These are phyloP conservation scores for Pachycephus smyrnensis DNA, from an alignment of 2,888 invertebrate genomes.

Conservation along the genomic window DNA sequence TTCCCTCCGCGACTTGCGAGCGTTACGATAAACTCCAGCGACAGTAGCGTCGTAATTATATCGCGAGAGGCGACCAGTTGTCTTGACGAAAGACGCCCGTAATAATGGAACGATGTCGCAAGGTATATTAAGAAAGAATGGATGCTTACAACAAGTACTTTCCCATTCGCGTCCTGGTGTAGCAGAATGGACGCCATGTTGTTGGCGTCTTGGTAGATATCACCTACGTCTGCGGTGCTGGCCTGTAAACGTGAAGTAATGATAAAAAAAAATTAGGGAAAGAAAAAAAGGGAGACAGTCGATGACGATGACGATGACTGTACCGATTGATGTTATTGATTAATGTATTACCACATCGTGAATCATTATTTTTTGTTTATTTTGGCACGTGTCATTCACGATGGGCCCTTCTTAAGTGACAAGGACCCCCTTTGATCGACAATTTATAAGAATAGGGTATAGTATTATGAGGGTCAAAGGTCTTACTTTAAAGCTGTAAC, in stretches of 20 bases:
- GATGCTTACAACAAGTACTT: conserved; percentile 85
- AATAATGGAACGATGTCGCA: conserved; percentile 42
- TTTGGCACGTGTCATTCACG: neutral
- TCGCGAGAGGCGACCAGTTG: conserved; percentile 30
- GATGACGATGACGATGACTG: neutral
- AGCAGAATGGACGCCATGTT: conserved; percentile 90
- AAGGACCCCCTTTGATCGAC: neutral
- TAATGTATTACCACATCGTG: neutral
- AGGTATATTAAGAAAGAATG: conserved; percentile 52
- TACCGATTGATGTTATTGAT: neutral
- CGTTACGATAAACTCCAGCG: conserved; percentile 30
- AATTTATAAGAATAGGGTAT: neutral
- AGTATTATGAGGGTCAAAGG: conserved; percentile 7
- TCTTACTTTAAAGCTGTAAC: conserved; percentile 14
- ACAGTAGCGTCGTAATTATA: conserved; percentile 47
- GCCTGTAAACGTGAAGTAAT: conserved; percentile 56
- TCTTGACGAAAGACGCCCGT: conserved; percentile 49
- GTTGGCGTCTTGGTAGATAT: conserved; percentile 87
- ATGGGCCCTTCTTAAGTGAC: neutral
- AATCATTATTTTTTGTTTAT: neutral
- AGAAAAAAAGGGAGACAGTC: neutral
- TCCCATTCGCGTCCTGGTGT: conserved; percentile 84
- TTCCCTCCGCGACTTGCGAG: conserved; percentile 24
- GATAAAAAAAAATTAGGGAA: conserved; percentile 19
- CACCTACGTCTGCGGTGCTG: conserved; percentile 79